Percentiles rank a stretch among this genome's conserved stretches.
Conservation (phyloP, 1,140 invertebrate species). For the Atta colombica region DNA sequence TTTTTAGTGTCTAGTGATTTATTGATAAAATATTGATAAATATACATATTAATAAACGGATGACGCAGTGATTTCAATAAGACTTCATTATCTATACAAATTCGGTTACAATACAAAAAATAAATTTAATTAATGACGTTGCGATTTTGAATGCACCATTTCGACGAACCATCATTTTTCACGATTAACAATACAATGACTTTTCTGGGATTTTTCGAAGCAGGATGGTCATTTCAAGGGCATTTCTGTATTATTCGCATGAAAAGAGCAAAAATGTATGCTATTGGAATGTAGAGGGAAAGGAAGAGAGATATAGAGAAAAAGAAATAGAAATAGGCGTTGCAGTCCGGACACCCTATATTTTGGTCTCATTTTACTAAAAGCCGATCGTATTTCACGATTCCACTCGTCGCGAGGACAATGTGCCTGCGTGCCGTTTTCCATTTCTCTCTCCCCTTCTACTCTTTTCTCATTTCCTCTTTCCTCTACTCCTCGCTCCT, state of each 20-base stretch:
- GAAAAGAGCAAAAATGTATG: constrained; percentile 41
- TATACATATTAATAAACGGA: not conserved
- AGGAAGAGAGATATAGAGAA: not conserved
- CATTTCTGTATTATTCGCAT: constrained; percentile 64
- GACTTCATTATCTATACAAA: not conserved
- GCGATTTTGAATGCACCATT: not conserved
- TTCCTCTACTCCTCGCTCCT: constrained; percentile 30
- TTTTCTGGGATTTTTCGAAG: constrained; percentile 47
- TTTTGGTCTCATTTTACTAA: constrained; percentile 85
- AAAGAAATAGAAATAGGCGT: constrained; percentile 9
- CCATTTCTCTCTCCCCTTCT: constrained; percentile 63
- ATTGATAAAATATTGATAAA: not conserved
- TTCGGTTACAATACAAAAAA: not conserved
- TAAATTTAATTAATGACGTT: not conserved
- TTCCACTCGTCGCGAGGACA: constrained; percentile 80
- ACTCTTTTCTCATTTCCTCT: constrained; percentile 24
- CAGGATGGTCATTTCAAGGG: constrained; percentile 81
- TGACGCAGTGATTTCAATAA: not conserved
- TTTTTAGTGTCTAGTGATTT: not conserved
- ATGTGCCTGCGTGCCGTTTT: constrained; percentile 77
- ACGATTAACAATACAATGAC: constrained; percentile 41
- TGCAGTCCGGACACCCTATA: constrained; percentile 79
- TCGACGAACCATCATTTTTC: constrained; percentile 33
- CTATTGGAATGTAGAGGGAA: not conserved
- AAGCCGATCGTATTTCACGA: constrained; percentile 85